Evolutionary conservation across 2,888 invertebrate species (phyloP).

Genomic region (Gymnosoma rotundatum): DNA sequence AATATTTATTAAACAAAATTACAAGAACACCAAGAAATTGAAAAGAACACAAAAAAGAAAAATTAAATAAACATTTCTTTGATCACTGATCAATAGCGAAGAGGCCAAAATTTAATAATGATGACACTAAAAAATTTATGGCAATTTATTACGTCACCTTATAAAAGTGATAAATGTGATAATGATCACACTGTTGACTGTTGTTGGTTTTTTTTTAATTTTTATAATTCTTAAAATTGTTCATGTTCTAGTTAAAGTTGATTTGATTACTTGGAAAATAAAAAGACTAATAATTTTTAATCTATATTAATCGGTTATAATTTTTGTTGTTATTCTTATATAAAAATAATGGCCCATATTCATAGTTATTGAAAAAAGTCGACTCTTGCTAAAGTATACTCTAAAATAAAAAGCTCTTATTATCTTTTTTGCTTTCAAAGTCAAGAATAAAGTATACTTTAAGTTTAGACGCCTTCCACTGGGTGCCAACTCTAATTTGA

Average conservation of each 20-base stretch:
- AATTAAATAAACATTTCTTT: conserved; percentile 49
- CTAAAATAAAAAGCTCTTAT: too few species aligned
- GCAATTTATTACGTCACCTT: conserved; percentile 70
- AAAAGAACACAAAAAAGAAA: background rate
- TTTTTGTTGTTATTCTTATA: too few species aligned
- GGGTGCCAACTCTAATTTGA: too few species aligned
- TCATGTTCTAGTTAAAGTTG: background rate
- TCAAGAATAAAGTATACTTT: too few species aligned
- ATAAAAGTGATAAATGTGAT: conserved; percentile 59
- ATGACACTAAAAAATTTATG: conserved; percentile 69
- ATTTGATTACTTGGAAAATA: background rate
- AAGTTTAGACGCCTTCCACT: too few species aligned
- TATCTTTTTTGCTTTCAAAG: too few species aligned
- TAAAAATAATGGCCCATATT: too few species aligned
- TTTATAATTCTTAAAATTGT: background rate
- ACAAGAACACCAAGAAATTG: conserved; percentile 1
- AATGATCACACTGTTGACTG: conserved; percentile 58
- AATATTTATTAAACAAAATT: conserved; percentile 5
- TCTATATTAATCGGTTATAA: too few species aligned
- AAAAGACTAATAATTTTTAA: background rate
- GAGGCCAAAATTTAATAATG: conserved; percentile 66
- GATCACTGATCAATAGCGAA: conserved; percentile 63
- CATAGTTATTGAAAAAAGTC: too few species aligned
- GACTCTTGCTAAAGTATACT: too few species aligned
- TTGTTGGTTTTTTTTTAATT: conserved; percentile 2